Percentiles rank a stretch among this genome's conserved stretches.
Conservation (phyloP, 2,888 invertebrate genomes). For the Anoplius nigerrimus region DNA sequence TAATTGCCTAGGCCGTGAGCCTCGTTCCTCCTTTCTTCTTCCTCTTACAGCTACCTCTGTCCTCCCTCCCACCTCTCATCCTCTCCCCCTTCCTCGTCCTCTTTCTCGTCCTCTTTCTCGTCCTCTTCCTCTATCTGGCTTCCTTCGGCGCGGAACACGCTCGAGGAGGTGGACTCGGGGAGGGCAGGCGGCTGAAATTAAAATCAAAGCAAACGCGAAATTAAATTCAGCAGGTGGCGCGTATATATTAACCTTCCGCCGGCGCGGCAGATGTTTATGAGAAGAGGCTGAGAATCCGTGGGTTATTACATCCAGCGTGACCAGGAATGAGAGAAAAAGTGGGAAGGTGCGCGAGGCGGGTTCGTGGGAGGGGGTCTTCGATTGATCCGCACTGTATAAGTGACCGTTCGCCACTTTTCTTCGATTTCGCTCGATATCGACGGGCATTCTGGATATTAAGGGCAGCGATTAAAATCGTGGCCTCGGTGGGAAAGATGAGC, state of each 20-base stretch:
- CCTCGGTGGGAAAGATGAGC: no score
- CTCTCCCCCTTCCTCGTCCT: background rate
- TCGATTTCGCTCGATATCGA: no score
- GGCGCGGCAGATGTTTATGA: no score
- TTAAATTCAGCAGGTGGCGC: conserved; percentile 25
- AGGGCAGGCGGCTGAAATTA: conserved; percentile 32
- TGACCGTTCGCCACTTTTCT: no score
- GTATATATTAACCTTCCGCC: no score
- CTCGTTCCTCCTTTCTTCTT: conserved; percentile 16
- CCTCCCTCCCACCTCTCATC: conserved; percentile 1
- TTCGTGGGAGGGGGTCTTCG: no score
- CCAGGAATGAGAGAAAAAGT: conserved; percentile 18
- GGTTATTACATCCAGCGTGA: conserved; percentile 8
- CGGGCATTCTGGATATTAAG: no score
- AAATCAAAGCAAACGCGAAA: conserved; percentile 44
- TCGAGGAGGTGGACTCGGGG: background rate
- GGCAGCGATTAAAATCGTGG: no score
- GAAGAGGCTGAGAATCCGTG: no score
- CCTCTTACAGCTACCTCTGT: no score
- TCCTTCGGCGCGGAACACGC: background rate
- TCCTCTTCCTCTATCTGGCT: background rate
- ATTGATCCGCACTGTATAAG: no score
- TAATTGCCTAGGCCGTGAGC: conserved; percentile 50
- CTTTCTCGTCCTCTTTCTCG: background rate
- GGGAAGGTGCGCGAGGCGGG: no score